Evolutionary conservation across 2,888 invertebrate species (phyloP).

Genomic region (Lithodes maja): DNA sequence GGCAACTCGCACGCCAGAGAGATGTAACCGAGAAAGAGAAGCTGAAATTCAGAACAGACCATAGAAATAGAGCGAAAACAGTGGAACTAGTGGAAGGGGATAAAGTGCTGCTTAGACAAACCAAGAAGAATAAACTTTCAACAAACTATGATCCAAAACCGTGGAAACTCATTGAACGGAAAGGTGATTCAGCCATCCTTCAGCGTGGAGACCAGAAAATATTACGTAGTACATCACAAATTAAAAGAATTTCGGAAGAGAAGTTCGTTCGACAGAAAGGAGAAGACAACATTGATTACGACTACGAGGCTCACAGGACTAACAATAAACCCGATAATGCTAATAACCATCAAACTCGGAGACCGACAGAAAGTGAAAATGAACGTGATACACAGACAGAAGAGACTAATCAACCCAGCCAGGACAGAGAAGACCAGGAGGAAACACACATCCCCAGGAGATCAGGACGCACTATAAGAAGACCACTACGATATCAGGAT

Average conservation of each 20-base stretch:
- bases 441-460: neutral
- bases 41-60: slow-evolving; percentile 10
- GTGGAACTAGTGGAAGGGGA: neutral
- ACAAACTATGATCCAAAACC: slow-evolving; percentile 12
- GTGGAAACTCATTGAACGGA: too few relatives aligned
- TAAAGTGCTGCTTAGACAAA: slow-evolving; percentile 11
- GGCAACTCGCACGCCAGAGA: too few relatives aligned
- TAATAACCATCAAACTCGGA: neutral
- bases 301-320: neutral
- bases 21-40: neutral
- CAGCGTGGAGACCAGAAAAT: slow-evolving; percentile 9
- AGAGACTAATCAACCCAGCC: neutral
- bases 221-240: slow-evolving; percentile 10
- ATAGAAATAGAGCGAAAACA: slow-evolving; percentile 11
- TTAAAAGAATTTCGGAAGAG: neutral
- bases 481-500: neutral
- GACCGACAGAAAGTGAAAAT: neutral
- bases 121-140: neutral
- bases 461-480: neutral
- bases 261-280: too few relatives aligned
- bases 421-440: neutral
- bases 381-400: too few relatives aligned
- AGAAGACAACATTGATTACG: too few relatives aligned
- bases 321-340: neutral
- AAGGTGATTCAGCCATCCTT: too few relatives aligned